These are phyloP conservation scores for Ophiothrix spiculata DNA, from an alignment of 35 echinoderm and acorn worm genomes.

Conservation along the genomic window DNA sequence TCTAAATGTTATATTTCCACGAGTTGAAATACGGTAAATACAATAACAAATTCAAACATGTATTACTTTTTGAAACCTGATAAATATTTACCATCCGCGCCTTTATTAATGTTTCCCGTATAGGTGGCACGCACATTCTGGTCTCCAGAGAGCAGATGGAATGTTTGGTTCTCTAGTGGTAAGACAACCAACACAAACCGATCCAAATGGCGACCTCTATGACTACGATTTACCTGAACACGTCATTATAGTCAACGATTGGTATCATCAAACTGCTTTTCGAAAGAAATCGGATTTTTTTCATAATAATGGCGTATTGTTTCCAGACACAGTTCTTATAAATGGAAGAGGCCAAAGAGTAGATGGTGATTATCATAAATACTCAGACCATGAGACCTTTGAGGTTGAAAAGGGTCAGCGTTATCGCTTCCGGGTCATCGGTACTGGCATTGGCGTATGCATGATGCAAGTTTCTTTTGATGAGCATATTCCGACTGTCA, in stretches of 20 bases:
- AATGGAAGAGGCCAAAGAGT: not conserved
- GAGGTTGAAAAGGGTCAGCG: not conserved
- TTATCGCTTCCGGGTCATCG: not conserved
- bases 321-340: not conserved
- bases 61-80: no score
- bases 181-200: not conserved
- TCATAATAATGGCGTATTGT: not conserved
- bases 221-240: not conserved
- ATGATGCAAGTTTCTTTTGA: not conserved
- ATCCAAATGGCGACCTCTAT: not conserved
- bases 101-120: no score
- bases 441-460: not conserved
- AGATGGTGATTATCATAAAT: not conserved
- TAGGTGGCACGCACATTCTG: not conserved
- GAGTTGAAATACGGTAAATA: no score
- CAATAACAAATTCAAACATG: no score
- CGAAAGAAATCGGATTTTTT: not conserved
- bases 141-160: not conserved
- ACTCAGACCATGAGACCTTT: not conserved
- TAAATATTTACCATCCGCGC: no score
- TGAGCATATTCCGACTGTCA: not conserved
- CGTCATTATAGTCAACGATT: not conserved
- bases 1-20: no score
- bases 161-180: not conserved
- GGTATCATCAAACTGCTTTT: not conserved